phyloP scores from a whole-genome alignment of 2,888 invertebrate species.

The Andrena flavipes region DNA sequence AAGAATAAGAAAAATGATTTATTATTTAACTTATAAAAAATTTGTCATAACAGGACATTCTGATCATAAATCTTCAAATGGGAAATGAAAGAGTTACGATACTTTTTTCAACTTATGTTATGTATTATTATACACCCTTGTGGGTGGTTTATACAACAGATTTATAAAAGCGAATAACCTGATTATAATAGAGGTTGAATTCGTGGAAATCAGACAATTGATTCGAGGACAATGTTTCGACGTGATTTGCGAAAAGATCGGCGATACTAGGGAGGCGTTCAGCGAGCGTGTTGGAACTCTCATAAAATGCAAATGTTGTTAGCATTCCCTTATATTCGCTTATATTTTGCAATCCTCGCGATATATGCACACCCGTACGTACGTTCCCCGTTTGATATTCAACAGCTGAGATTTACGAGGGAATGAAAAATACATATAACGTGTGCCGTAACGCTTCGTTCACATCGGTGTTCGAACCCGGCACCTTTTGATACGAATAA shows the following conservation, averaged over 20 bases:
- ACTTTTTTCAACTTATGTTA: too few relatives aligned
- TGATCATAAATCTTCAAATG: too few relatives aligned
- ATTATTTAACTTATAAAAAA: too few relatives aligned
- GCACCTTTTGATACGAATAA: conserved; percentile 51
- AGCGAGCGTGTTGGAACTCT: conserved; percentile 51
- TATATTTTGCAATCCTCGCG: conserved; percentile 56
- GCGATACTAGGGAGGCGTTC: conserved; percentile 42
- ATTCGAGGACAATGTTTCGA: conserved; percentile 40
- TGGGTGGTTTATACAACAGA: too few relatives aligned
- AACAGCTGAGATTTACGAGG: conserved; percentile 70
- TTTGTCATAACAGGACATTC: too few relatives aligned
- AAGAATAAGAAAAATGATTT: too few relatives aligned
- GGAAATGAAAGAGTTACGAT: too few relatives aligned
- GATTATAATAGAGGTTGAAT: too few relatives aligned
- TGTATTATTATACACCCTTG: too few relatives aligned
- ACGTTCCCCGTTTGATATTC: conserved; percentile 69
- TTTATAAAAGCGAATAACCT: too few relatives aligned
- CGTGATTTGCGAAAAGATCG: conserved; percentile 39
- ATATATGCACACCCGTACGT: conserved; percentile 47
- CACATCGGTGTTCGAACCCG: conserved; percentile 31
- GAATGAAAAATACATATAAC: conserved; percentile 60
- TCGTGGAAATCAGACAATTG: conserved; percentile 7
- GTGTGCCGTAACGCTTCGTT: conserved; percentile 35
- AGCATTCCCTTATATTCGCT: conserved; percentile 67
- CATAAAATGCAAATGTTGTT: conserved; percentile 75